Conservation (phyloP, 2,797 vertebrate genomes). For the Chaenodraco wilsoni region DNA sequence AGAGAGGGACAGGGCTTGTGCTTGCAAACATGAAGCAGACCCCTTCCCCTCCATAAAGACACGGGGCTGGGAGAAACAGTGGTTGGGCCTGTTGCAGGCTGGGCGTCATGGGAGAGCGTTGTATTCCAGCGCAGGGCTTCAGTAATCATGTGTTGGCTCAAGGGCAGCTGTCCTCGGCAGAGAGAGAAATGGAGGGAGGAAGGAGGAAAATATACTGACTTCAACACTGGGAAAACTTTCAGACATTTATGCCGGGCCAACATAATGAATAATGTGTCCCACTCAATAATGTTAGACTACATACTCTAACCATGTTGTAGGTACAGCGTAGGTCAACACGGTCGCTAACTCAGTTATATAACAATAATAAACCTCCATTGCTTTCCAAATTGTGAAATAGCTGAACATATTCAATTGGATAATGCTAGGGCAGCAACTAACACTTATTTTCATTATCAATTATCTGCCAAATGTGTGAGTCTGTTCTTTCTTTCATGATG, state of each 20-base stretch:
- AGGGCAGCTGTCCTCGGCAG: conserved; percentile 63
- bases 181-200: conserved; percentile 59
- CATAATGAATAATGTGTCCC: conserved; percentile 80
- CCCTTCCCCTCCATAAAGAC: conserved; percentile 47
- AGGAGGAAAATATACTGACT: conserved; percentile 78
- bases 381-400: conserved; percentile 6
- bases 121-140: conserved; percentile 65
- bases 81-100: conserved; percentile 48
- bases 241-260: conserved; percentile 79
- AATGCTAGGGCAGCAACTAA: no score
- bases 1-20: conserved; percentile 47
- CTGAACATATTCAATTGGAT: not conserved
- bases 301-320: conserved; percentile 43
- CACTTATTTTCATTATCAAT: no score
- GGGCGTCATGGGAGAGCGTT: conserved; percentile 60
- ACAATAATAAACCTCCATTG: conserved; percentile 3
- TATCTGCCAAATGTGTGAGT: no score
- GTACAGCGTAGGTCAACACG: conserved; percentile 39
- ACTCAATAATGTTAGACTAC: conserved; percentile 65
- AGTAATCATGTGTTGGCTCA: conserved; percentile 77
- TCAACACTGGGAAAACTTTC: conserved; percentile 79
- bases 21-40: conserved; percentile 64
- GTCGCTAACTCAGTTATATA: conserved; percentile 28
- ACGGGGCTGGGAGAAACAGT: conserved; percentile 53
- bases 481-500: no score